These are phyloP conservation scores for Rhynchophorus ferrugineus DNA, from an alignment of 1,140 invertebrate species.

Conservation along the genomic window DNA sequence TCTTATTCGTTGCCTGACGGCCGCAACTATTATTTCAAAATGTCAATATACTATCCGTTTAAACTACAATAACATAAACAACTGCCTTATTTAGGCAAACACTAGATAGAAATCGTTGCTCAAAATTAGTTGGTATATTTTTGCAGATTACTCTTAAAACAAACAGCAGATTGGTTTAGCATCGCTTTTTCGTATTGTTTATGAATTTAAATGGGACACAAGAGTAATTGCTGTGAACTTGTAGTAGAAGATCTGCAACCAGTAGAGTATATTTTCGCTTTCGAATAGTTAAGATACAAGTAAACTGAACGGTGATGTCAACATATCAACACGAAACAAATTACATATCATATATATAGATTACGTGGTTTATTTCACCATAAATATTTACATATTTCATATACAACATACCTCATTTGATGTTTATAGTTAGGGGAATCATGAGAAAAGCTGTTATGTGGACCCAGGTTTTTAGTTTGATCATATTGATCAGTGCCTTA, in stretches of 20 bases:
- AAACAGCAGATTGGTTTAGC: not conserved
- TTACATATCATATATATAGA: not conserved
- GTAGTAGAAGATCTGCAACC: not conserved
- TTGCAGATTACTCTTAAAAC: not conserved
- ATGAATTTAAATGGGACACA: conserved; percentile 2
- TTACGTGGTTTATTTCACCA: not conserved
- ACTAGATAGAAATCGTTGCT: not conserved
- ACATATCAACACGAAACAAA: not conserved
- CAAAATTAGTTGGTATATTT: not conserved
- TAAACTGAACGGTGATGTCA: not conserved
- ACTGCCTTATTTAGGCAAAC: too few relatives aligned
- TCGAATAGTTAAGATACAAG: not conserved
- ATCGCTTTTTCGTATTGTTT: not conserved
- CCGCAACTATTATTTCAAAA: too few relatives aligned
- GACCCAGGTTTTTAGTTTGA: conserved; percentile 32
- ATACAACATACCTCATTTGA: conserved; percentile 5
- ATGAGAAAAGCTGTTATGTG: conserved; percentile 13
- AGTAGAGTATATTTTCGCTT: not conserved
- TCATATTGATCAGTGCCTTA: conserved; percentile 40
- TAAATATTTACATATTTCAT: conserved; percentile 6
- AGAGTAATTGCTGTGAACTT: conserved; percentile 6
- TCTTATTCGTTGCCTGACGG: too few relatives aligned
- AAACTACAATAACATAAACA: too few relatives aligned
- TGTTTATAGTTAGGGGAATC: not conserved
- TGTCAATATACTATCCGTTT: too few relatives aligned